Evolutionary conservation across 2,797 vertebrate species (phyloP).

Genomic region (Malurus splendens): DNA sequence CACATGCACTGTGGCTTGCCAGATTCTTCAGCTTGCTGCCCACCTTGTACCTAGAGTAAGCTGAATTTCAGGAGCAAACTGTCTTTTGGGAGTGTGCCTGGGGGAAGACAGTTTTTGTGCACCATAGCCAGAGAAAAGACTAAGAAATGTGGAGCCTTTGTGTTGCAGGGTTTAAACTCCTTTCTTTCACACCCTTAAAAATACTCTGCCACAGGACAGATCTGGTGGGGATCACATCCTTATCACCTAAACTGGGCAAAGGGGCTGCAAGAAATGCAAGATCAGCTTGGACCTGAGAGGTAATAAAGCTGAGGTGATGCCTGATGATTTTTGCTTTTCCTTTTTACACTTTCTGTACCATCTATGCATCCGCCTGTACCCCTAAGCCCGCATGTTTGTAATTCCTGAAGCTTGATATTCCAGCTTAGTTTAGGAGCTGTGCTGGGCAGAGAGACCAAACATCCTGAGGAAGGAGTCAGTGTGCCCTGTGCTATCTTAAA

Average conservation of each 20-base stretch:
- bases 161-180: not conserved
- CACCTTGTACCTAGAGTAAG: not conserved
- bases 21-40: not conserved
- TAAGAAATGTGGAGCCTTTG: not conserved
- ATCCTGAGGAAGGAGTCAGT: no score
- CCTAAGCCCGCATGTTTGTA: no score
- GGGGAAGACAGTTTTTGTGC: not conserved
- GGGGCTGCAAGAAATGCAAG: not conserved
- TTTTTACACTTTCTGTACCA: no score
- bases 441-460: no score
- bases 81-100: not conserved
- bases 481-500: no score
- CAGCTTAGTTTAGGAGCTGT: no score
- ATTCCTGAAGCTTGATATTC: no score
- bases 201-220: not conserved
- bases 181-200: not conserved
- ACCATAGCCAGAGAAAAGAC: not conserved
- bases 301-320: not conserved
- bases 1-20: accelerated
- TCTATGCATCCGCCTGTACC: no score
- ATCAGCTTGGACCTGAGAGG: not conserved
- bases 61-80: not conserved
- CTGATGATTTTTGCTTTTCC: no score
- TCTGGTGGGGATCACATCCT: not conserved
- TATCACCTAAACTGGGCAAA: not conserved